These are phyloP conservation scores for Dorcus parallelipipedus DNA, from an alignment of 2,888 invertebrate genomes.

Conservation along the genomic window DNA sequence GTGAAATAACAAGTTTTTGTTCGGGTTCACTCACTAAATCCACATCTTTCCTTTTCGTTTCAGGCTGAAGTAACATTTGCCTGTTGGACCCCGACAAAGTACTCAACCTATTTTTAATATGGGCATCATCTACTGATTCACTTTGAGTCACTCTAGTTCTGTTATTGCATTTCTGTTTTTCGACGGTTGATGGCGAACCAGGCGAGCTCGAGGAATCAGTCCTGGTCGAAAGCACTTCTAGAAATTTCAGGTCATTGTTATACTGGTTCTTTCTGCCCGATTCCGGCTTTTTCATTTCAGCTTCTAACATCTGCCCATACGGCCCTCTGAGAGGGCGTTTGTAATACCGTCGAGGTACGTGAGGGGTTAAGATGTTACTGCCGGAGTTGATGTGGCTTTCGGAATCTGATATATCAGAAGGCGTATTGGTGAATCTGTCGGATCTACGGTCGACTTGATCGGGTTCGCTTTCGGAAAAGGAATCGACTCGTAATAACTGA, in stretches of 20 bases:
- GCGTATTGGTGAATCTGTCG: constrained; percentile 46
- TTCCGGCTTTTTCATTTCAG: constrained; percentile 74
- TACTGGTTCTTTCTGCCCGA: constrained; percentile 52
- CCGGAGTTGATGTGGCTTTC: constrained; percentile 50
- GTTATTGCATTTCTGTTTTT: constrained; percentile 36
- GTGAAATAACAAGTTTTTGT: constrained; percentile 53
- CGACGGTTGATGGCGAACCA: constrained; percentile 33
- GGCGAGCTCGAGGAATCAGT: constrained; percentile 32
- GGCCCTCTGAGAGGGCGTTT: constrained; percentile 74
- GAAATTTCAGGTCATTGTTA: constrained; percentile 57
- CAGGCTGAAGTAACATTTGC: constrained; percentile 22
- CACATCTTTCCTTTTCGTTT: constrained; percentile 44
- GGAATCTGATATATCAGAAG: constrained; percentile 64
- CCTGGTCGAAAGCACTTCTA: constrained; percentile 47
- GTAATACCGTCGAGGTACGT: constrained; percentile 64
- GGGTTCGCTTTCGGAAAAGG: constrained; percentile 71
- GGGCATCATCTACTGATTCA: constrained; percentile 57
- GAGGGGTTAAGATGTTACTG: constrained; percentile 49
- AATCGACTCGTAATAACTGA: constrained; percentile 54
- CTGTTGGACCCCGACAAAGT: constrained; percentile 27
- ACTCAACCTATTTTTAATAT: constrained; percentile 35
- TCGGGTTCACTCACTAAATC: constrained; percentile 17
- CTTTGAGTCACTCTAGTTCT: constrained; percentile 43
- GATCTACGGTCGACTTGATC: constrained; percentile 59
- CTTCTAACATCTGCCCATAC: constrained; percentile 77